Percentiles rank a stretch among this genome's conserved stretches.
phyloP scores from a whole-genome alignment of 2,888 invertebrate genomes.

The Morinoia aosen region DNA sequence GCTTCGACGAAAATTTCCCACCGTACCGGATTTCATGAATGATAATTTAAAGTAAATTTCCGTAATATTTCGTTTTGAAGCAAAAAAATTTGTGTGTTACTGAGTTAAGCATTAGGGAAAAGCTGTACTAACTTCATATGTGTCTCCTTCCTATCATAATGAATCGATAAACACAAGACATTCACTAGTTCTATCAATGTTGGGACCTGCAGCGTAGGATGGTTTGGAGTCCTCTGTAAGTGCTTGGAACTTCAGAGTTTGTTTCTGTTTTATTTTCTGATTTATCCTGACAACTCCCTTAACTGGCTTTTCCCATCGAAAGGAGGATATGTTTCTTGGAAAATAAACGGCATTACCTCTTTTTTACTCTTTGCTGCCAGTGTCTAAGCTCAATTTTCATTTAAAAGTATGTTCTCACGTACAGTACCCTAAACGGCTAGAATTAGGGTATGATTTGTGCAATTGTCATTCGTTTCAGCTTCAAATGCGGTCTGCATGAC shows the following conservation, averaged over 20 bases:
- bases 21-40: too few relatives aligned
- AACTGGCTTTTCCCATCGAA: not conserved
- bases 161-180: not conserved
- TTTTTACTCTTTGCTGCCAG: not conserved
- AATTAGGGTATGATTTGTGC: too few relatives aligned
- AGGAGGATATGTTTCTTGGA: not conserved
- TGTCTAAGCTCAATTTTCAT: too few relatives aligned
- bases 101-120: too few relatives aligned
- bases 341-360: not conserved
- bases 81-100: too few relatives aligned
- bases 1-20: too few relatives aligned
- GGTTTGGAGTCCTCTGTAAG: not conserved
- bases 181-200: not conserved
- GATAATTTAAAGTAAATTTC: too few relatives aligned
- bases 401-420: too few relatives aligned
- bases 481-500: too few relatives aligned
- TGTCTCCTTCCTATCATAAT: not conserved
- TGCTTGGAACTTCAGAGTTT: not conserved
- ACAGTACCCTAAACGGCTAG: too few relatives aligned
- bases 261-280: not conserved
- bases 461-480: too few relatives aligned
- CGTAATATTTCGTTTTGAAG: too few relatives aligned
- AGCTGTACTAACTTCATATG: not conserved
- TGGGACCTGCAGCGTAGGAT: not conserved
- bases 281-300: not conserved